Evolutionary conservation across 2,888 invertebrate species (phyloP), one percentile per base, ranked within the genome.

Genomic region (Oegoconia quadripuncta): DNA sequence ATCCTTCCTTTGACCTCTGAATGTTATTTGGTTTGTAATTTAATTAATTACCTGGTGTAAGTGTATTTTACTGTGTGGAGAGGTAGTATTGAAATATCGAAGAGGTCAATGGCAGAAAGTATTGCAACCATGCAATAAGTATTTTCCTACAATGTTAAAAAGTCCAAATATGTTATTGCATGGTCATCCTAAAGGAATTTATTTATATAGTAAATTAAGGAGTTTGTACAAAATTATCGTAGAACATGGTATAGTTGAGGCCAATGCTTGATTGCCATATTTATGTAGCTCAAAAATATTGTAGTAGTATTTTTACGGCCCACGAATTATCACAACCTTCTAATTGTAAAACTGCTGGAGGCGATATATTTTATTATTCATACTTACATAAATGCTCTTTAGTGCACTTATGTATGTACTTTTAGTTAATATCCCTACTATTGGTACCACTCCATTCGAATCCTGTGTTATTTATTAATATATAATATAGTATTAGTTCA

Each of bases 211-310:
- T 72, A 73, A 64, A 50, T 32, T 64, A 69, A 63, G 55, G 52
- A 48, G 41, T 45, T 52, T 66, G 64, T 73, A 72, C 64, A 68
- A 70, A 64, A 55, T 48, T 54, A 43, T 43, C 45, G 44, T 59
- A 59, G 55, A 48, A 45, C 39, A 47, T 54, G 62, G 52, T 46
- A 59, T 55, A 46, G 38, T 37, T 46, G 35, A 46, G 53, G 56
- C 57, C 59, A 58, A 52, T 52, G 69, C 69, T 72, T 69, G 46
- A 58, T 67, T 78, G 78, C 78, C 78, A 79, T 80, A 77, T 67
- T 63, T 54, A 56, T 61, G 43, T 57, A 56, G 49, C 50, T 46
- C 46, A 50, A 46, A 33, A 43, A 37, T 40, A 39, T 26, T 25
- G 16, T 44, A 36, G 37, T 20, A 26, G 11, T 31, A 16, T 37